Conservation (phyloP, 2,113 vertebrate species). For the Thamnophis sirtalis region DNA sequence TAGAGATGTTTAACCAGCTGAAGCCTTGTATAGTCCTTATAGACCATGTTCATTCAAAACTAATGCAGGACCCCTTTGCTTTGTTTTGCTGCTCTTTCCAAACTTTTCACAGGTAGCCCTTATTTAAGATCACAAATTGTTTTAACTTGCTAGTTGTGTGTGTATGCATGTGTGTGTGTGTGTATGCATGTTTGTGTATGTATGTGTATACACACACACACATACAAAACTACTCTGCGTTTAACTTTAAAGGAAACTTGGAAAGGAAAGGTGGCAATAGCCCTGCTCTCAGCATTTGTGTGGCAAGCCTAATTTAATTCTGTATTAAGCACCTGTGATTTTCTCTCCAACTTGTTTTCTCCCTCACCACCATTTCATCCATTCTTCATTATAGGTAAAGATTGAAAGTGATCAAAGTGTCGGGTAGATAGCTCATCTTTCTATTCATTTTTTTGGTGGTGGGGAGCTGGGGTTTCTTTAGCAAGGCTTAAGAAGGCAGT, state of each 20-base stretch:
- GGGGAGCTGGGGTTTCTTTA: slow-evolving; percentile 26
- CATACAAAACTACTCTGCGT: background rate
- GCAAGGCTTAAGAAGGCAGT: background rate
- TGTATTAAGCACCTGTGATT: background rate
- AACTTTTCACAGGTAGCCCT: background rate
- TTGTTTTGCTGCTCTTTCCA: background rate
- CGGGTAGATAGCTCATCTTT: background rate
- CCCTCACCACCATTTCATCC: background rate
- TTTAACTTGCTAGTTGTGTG: background rate
- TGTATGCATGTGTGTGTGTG: background rate
- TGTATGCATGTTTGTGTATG: no score
- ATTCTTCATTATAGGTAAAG: background rate
- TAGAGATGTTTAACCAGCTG: background rate
- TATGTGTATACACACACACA: no score
- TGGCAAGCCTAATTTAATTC: background rate
- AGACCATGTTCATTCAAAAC: background rate
- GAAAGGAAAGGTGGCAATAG: background rate
- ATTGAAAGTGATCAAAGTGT: background rate
- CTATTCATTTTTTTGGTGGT: background rate
- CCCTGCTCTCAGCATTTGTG: background rate
- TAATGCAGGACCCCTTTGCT: background rate
- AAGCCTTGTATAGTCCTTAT: background rate
- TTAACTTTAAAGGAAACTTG: background rate
- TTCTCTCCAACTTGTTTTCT: background rate
- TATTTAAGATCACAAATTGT: background rate